Percentiles rank a stretch among this genome's conserved stretches.
phyloP scores from a whole-genome alignment of 2,797 vertebrate genomes.

The Pitangus sulphuratus region DNA sequence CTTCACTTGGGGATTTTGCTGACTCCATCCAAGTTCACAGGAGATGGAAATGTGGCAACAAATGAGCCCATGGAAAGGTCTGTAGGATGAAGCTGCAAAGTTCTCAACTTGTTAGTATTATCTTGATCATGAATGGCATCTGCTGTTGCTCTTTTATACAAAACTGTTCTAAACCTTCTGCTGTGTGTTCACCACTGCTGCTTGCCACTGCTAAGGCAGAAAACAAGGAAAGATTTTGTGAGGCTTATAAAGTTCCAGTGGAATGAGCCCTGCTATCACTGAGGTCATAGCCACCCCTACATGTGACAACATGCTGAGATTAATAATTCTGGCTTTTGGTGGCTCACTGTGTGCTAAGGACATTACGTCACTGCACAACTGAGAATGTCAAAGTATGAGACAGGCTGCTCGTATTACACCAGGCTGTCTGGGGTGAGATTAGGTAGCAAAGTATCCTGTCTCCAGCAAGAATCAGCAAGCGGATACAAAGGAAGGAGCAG shows the following conservation, averaged over 20 bases:
- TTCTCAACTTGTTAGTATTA: too few relatives aligned
- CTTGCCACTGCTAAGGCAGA: neutral
- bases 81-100: neutral
- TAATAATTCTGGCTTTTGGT: neutral
- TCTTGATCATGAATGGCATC: too few relatives aligned
- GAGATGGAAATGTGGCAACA: neutral
- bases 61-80: neutral
- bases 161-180: neutral
- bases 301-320: neutral
- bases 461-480: neutral
- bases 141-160: neutral
- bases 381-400: neutral
- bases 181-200: neutral
- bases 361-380: neutral
- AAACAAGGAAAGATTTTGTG: neutral
- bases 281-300: neutral
- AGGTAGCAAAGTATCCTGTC: neutral
- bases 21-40: neutral
- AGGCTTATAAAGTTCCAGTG: neutral
- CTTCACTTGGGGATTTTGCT: neutral
- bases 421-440: neutral
- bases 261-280: neutral
- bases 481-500: neutral
- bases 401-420: neutral
- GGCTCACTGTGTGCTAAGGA: neutral